Conservation (phyloP, 2,113 vertebrate species). For the Clarias batrachus region DNA sequence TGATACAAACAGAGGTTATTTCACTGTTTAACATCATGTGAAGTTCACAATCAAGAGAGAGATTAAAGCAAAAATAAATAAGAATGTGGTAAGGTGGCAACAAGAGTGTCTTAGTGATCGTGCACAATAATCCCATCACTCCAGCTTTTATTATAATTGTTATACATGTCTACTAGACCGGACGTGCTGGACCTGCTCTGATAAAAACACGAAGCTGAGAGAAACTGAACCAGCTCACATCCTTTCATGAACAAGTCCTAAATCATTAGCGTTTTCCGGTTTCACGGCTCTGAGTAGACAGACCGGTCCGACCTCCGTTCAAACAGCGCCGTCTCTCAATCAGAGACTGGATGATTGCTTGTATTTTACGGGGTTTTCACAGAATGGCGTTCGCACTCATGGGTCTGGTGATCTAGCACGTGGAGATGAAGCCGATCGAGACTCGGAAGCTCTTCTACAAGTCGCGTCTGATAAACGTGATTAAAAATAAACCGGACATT, state of each 20-base stretch:
- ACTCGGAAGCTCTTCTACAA: too few relatives aligned
- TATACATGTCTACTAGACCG: neutral
- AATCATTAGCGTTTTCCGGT: too few relatives aligned
- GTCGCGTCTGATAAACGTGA: too few relatives aligned
- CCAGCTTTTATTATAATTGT: neutral
- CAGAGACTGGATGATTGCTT: neutral
- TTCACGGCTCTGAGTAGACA: neutral
- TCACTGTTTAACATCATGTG: neutral
- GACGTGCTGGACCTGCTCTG: neutral
- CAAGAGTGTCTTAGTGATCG: neutral
- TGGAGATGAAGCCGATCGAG: too few relatives aligned
- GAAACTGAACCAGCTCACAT: neutral
- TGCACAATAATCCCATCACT: neutral
- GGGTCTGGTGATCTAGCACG: too few relatives aligned
- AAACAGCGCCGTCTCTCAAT: neutral
- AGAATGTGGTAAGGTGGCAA: neutral
- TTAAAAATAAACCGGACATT: too few relatives aligned
- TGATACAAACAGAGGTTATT: too few relatives aligned
- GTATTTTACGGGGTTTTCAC: neutral
- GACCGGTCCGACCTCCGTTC: neutral
- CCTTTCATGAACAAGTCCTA: neutral
- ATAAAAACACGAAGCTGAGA: neutral
- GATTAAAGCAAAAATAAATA: neutral
- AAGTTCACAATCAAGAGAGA: neutral
- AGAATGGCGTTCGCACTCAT: too few relatives aligned